A percentile compares a stretch with the other conserved stretches of the same genome.
phyloP scores from a whole-genome alignment of 2,797 vertebrate species.

The Pseudomugil tenellus region DNA sequence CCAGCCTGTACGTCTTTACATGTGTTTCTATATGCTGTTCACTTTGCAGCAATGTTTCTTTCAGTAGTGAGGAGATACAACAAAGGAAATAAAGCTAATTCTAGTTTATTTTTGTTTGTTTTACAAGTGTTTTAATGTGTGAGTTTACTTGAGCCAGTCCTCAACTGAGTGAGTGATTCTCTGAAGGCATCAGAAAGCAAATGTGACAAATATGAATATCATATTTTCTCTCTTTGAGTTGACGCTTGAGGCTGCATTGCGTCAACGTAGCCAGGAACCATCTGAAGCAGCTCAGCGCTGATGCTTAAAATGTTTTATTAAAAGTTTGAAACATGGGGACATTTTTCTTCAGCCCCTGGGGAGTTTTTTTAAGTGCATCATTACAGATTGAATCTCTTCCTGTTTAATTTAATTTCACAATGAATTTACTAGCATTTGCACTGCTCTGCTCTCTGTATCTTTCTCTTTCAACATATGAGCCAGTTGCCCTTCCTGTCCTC shows the following conservation, averaged over 20 bases:
- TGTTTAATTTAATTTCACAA: conserved; percentile 8
- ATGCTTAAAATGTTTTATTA: background rate
- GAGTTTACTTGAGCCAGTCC: background rate
- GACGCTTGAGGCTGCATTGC: background rate
- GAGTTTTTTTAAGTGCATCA: background rate
- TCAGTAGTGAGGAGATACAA: background rate
- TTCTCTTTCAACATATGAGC: background rate
- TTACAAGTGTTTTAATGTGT: background rate
- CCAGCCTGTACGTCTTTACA: background rate
- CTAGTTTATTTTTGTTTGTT: too few relatives aligned
- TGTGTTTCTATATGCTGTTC: background rate
- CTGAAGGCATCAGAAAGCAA: background rate
- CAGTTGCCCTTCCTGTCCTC: conserved; percentile 5
- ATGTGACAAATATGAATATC: conserved; percentile 7
- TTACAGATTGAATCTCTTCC: background rate
- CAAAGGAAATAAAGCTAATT: background rate
- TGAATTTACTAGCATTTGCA: conserved; percentile 1
- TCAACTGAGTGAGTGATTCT: background rate
- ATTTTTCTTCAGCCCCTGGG: too few relatives aligned
- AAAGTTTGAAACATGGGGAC: too few relatives aligned
- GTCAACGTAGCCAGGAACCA: background rate
- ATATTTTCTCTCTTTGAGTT: background rate
- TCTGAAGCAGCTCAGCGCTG: background rate
- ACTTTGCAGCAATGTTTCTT: background rate
- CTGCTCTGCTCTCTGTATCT: background rate